Percentiles rank a stretch among this genome's conserved stretches.
Conservation (phyloP, 2,113 vertebrate genomes). For the Microcebus tavaratra region DNA sequence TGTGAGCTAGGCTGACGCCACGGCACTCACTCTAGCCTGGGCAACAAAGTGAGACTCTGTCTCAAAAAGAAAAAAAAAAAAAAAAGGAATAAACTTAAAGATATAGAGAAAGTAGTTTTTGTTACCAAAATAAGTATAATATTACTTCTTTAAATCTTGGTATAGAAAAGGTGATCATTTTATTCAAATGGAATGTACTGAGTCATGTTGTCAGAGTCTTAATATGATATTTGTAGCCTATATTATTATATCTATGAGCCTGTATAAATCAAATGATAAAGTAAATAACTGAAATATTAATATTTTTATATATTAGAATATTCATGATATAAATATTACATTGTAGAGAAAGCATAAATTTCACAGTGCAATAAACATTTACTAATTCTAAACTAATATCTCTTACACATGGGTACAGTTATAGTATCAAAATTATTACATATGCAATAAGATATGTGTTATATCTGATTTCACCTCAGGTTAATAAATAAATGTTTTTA, state of each 20-base stretch:
- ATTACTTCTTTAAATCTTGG: background rate
- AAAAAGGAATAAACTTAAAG: background rate
- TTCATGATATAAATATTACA: background rate
- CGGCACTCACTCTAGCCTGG: too few species aligned
- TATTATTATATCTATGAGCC: background rate
- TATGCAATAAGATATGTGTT: background rate
- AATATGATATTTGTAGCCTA: background rate
- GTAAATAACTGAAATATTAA: background rate
- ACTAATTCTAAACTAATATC: background rate
- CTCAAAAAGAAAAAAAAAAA: too few species aligned
- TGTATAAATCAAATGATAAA: background rate
- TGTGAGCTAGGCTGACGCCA: too few species aligned
- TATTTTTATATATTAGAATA: background rate
- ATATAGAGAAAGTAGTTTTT: background rate
- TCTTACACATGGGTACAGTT: background rate
- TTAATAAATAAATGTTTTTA: background rate
- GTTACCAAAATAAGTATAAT: background rate
- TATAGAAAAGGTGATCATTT: background rate
- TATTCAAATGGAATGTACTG: background rate
- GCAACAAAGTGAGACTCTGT: too few species aligned
- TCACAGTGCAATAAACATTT: background rate
- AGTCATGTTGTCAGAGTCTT: background rate
- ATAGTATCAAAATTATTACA: background rate
- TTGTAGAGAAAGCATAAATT: background rate
- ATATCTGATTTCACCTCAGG: background rate